These are phyloP conservation scores for Bostrychus sinensis DNA, from an alignment of 2,113 vertebrate genomes.

Conservation along the genomic window DNA sequence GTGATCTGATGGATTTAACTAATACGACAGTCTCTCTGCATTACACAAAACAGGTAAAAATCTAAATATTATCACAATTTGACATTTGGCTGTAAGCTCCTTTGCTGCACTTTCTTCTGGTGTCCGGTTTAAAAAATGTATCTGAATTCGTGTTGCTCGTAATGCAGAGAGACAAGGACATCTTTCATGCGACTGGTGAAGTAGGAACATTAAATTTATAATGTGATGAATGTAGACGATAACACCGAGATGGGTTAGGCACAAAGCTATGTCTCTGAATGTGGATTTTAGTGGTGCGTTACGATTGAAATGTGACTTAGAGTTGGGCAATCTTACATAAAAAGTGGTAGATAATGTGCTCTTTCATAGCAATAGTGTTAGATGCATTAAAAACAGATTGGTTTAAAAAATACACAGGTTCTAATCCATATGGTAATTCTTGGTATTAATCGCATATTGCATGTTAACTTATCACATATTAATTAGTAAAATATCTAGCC, in stretches of 20 bases:
- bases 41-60: too few species aligned
- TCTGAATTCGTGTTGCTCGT: constrained; percentile 36
- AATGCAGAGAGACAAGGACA: constrained; percentile 66
- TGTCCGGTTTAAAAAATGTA: constrained; percentile 25
- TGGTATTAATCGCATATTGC: too few species aligned
- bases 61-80: constrained; percentile 7
- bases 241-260: constrained; percentile 65
- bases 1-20: constrained; percentile 28
- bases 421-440: too few species aligned
- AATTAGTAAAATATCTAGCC: too few species aligned
- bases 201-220: constrained; percentile 7
- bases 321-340: too few species aligned
- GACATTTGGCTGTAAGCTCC: neutral
- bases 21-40: constrained; percentile 56
- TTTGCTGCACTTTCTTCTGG: constrained; percentile 2
- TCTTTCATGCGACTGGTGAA: constrained; percentile 57
- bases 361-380: too few species aligned
- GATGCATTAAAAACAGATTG: too few species aligned
- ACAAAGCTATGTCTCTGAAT: constrained; percentile 43
- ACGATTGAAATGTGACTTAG: constrained; percentile 8
- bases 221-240: constrained; percentile 29
- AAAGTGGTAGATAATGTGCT: too few species aligned
- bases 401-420: too few species aligned
- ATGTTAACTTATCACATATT: too few species aligned
- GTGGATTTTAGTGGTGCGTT: constrained; percentile 28